These are phyloP conservation scores for Emydocephalus ijimae DNA, from an alignment of 2,113 vertebrate species.

Conservation along the genomic window DNA sequence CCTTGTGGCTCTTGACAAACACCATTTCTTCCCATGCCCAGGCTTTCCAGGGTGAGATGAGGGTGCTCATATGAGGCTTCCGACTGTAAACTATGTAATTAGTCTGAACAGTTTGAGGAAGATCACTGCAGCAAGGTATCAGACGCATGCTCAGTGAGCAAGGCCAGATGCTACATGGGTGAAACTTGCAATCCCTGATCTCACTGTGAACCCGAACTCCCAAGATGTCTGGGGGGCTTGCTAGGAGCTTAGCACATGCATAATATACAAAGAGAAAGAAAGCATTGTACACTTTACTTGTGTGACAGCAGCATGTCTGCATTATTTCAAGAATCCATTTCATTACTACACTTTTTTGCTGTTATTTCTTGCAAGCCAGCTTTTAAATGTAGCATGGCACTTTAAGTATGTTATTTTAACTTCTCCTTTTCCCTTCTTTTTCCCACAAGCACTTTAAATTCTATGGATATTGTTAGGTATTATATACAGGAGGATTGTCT, in stretches of 20 bases:
- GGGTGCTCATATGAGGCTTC: background rate
- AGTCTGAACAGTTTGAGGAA: background rate
- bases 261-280: background rate
- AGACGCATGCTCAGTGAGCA: background rate
- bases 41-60: background rate
- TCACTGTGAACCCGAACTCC: background rate
- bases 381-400: conserved; percentile 63
- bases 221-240: background rate
- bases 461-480: conserved; percentile 48
- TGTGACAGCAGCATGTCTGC: conserved; percentile 46
- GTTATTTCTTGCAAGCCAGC: background rate
- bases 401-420: conserved; percentile 56
- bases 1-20: background rate
- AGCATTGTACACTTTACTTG: conserved; percentile 25
- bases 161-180: background rate
- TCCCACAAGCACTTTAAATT: conserved; percentile 75
- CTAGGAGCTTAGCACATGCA: background rate
- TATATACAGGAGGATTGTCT: conserved; percentile 32
- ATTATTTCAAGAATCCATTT: background rate
- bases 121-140: background rate
- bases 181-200: conserved; percentile 6
- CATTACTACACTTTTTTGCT: background rate
- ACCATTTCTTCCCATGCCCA: too few relatives aligned
- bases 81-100: background rate
- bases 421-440: conserved; percentile 1